Base-by-base conservation (phyloP, 2,888 invertebrate species). In the Pseudococcus jackbeardsleyi region DNA sequence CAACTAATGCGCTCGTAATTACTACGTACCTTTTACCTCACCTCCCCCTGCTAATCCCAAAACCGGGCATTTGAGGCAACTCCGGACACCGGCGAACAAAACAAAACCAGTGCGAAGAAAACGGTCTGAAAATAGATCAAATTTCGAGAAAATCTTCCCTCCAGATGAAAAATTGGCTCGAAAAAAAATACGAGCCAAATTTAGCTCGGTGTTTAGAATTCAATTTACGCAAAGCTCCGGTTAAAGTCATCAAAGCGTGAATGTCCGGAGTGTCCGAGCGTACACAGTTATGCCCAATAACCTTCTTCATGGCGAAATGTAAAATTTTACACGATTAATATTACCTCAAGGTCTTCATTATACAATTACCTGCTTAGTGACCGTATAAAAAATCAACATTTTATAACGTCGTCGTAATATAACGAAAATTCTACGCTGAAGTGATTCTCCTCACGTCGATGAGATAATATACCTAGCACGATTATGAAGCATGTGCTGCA, bases 1-100 rank as follows among this genome's bases (percentile, higher is more conserved):
- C 77, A 77, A 42, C 77, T 42, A 77, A 77, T 42, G 77, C 42
- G 77, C 77, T 77, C 77, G 39, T 77, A 77, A 77, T 77, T 77
- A 77, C 77, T 26, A 39, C 42, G 77, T 77, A 77, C 42, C 42
- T 39, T 54, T 54, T 54, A n/a, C 54, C 50, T 50, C 50, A 19
- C 64, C 64, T 33, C 26, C 26, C 54, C 54, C 54, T 54, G n/a
- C 54, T n/a, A 0, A 4, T n/a, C 54, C 12, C 48, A 50, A 50
- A 54, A 54, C n/a, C 17, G 12, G 48, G 48, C 48, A 50, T 15
- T 50, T 12, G 9, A 4, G 15, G 48, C 54, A 54, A 6, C 50
- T 50, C 15, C 77, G 77, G 77, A 77, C 17, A 77, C 64, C 77
- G 26, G 6, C 77, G 77, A 33, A 8, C 22, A 77, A 15, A 26